Conservation (phyloP, 2,797 vertebrate genomes). For the Crocidura indochinensis region DNA sequence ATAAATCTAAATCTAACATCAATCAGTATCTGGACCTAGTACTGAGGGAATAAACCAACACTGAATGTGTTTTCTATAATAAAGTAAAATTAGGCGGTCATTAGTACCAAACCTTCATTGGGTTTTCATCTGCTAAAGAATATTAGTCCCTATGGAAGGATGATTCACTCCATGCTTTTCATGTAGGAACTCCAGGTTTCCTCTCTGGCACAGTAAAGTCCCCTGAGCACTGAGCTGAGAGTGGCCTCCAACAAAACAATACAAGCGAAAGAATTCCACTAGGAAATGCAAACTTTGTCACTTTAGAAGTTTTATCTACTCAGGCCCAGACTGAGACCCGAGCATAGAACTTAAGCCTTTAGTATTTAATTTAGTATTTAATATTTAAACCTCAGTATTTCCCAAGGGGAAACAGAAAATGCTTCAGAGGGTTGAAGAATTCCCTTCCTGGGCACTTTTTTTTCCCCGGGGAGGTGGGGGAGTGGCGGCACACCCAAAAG, state of each 20-base stretch:
- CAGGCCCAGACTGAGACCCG: not conserved
- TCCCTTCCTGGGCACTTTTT: not conserved
- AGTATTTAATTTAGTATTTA: not conserved
- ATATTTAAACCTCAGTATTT: not conserved
- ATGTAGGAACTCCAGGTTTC: too few relatives aligned
- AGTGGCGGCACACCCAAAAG: too few relatives aligned
- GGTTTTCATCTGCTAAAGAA: slow-evolving; percentile 58
- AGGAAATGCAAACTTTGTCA: not conserved
- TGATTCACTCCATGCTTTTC: too few relatives aligned
- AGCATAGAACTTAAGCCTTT: not conserved
- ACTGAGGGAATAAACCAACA: slow-evolving; percentile 67
- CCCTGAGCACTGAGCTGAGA: too few relatives aligned
- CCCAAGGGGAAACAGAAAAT: not conserved
- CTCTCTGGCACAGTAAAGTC: too few relatives aligned
- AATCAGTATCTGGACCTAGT: slow-evolving; percentile 66
- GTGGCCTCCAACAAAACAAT: slow-evolving; percentile 38
- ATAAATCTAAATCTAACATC: slow-evolving; percentile 63
- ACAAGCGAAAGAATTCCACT: slow-evolving; percentile 28
- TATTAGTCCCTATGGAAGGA: slow-evolving; percentile 34
- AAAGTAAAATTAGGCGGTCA: slow-evolving; percentile 69
- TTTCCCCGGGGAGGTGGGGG: too few relatives aligned
- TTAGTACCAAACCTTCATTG: slow-evolving; percentile 66
- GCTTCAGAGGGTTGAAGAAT: not conserved
- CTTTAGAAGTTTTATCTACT: slow-evolving; percentile 25
- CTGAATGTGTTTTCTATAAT: slow-evolving; percentile 65